A percentile compares a stretch with the other conserved stretches of the same genome.
These are phyloP conservation scores for Holacanthus passer DNA, from an alignment of 2,113 vertebrate species.

Conservation along the genomic window DNA sequence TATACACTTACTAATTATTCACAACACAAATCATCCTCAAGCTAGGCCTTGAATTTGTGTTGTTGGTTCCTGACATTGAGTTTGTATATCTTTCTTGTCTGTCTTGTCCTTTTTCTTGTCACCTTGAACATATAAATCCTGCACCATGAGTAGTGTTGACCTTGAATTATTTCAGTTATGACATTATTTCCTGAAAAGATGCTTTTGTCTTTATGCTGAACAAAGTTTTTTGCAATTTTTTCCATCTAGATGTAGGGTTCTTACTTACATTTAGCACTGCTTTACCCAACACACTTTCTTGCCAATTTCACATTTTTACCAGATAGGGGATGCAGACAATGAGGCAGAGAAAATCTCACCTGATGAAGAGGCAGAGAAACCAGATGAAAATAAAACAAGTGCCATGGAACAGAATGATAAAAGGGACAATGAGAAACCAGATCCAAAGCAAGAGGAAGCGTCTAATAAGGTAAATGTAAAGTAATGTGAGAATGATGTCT, in stretches of 20 bases:
- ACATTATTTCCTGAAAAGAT: neutral
- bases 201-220: neutral
- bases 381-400: slow-evolving; percentile 31
- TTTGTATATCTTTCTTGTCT: neutral
- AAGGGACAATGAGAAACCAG: slow-evolving; percentile 24
- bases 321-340: slow-evolving; percentile 82
- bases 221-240: neutral
- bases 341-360: slow-evolving; percentile 65
- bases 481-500: neutral
- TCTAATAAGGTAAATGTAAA: slow-evolving; percentile 63
- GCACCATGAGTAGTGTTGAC: neutral
- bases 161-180: neutral
- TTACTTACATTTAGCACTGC: neutral
- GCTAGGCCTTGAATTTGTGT: neutral
- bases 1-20: neutral
- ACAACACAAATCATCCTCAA: neutral
- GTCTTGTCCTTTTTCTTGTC: neutral
- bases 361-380: slow-evolving; percentile 72
- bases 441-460: slow-evolving; percentile 29
- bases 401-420: slow-evolving; percentile 24
- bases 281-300: neutral
- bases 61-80: neutral
- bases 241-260: neutral
- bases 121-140: neutral
- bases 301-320: neutral